These are phyloP conservation scores for Zaprionus kolodkinae DNA, from an alignment of 1,140 invertebrate species.

Conservation along the genomic window DNA sequence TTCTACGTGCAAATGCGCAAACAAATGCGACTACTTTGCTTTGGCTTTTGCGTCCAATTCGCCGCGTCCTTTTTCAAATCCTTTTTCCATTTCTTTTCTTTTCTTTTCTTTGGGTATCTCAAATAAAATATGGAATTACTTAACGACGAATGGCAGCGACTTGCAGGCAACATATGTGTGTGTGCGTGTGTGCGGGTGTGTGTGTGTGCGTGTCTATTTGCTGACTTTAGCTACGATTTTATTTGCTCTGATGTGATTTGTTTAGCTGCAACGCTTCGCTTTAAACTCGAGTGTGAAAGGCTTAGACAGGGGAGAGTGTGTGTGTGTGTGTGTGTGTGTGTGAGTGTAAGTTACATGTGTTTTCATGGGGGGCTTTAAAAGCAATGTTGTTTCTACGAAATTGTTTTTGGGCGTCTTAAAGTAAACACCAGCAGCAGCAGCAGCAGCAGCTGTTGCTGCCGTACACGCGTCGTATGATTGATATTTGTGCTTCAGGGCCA, in stretches of 20 bases:
- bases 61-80: slow-evolving; percentile 34
- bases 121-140: slow-evolving; percentile 83
- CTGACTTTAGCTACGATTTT: slow-evolving; percentile 63
- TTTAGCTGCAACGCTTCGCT: slow-evolving; percentile 61
- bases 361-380: slow-evolving; percentile 63
- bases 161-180: slow-evolving; percentile 30
- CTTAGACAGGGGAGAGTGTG: slow-evolving; percentile 13
- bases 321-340: slow-evolving; percentile 6
- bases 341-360: slow-evolving; percentile 66
- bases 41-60: slow-evolving; percentile 15
- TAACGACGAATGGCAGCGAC: slow-evolving; percentile 55
- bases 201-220: slow-evolving; percentile 56
- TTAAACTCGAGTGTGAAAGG: slow-evolving; percentile 68
- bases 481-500: slow-evolving; percentile 48
- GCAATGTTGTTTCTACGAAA: slow-evolving; percentile 68
- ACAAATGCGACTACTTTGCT: slow-evolving; percentile 58
- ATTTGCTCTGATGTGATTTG: slow-evolving; percentile 80
- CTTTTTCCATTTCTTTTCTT: neutral
- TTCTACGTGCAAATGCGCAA: slow-evolving; percentile 70
- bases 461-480: slow-evolving; percentile 57
- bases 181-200: slow-evolving; percentile 24
- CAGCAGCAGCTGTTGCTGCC: slow-evolving; percentile 31
- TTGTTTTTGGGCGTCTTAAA: slow-evolving; percentile 56
- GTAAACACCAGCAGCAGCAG: slow-evolving; percentile 29
- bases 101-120: slow-evolving; percentile 25